Evolutionary conservation across 2,113 vertebrate genomes (phyloP).

Genomic region (Plestiodon gilberti): DNA sequence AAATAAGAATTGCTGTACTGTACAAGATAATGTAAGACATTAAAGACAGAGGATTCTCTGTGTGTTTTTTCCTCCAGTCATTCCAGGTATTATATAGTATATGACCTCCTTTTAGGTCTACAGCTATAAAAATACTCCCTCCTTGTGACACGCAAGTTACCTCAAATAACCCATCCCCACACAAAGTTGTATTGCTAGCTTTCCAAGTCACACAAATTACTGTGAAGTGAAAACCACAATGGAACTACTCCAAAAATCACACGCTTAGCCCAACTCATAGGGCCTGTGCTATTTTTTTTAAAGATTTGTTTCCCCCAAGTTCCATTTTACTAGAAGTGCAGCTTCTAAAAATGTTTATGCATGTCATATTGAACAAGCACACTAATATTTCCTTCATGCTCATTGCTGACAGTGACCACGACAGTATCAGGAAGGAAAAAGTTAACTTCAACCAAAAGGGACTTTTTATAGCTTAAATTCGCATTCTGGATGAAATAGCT

Average conservation of each 20-base stretch:
- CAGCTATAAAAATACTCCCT: slow-evolving; percentile 65
- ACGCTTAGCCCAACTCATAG: slow-evolving; percentile 75
- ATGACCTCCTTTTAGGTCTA: slow-evolving; percentile 55
- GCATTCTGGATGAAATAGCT: slow-evolving; percentile 49
- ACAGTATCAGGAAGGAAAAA: slow-evolving; percentile 43
- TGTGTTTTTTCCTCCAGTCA: slow-evolving; percentile 14
- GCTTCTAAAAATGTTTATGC: slow-evolving; percentile 69
- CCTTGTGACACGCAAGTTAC: slow-evolving; percentile 70
- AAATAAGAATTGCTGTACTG: slow-evolving; percentile 31
- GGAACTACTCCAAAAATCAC: slow-evolving; percentile 74
- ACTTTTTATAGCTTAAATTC: slow-evolving; percentile 19
- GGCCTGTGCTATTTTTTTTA: slow-evolving; percentile 34
- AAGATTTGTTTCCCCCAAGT: slow-evolving; percentile 57
- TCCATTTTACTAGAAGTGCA: slow-evolving; percentile 65
- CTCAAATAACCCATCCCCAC: slow-evolving; percentile 78
- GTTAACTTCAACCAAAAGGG: slow-evolving; percentile 29
- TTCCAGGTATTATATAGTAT: slow-evolving; percentile 50
- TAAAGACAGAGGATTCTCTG: slow-evolving; percentile 47
- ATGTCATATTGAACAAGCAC: slow-evolving; percentile 53
- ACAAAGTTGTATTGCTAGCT: slow-evolving; percentile 73
- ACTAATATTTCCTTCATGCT: slow-evolving; percentile 45
- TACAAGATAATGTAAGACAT: slow-evolving; percentile 55
- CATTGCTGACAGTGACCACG: slow-evolving; percentile 43
- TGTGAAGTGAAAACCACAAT: slow-evolving; percentile 76
- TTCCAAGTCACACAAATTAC: slow-evolving; percentile 82